Percentiles rank a stretch among this genome's conserved stretches.
Conservation (phyloP, 2,888 invertebrate genomes). For the Tachina lurida region DNA sequence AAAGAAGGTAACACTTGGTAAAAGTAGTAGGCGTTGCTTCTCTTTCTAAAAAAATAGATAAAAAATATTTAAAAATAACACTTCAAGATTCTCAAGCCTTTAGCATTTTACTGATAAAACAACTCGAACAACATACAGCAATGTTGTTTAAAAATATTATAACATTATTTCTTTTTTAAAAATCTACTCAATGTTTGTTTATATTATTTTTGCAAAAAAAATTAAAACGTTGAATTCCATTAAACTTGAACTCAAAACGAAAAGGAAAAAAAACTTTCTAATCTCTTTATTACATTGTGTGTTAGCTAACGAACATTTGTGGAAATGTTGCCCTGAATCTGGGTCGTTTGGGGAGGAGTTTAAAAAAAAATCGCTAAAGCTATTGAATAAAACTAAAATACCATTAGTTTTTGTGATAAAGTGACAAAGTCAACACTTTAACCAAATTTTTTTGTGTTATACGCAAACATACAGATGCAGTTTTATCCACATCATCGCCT, state of each 20-base stretch:
- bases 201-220: background rate
- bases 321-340: conserved; percentile 4
- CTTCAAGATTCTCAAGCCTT: no score
- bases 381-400: conserved; percentile 33
- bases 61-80: no score
- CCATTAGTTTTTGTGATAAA: conserved; percentile 54
- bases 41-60: no score
- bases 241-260: conserved; percentile 6
- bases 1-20: no score
- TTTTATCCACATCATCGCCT: conserved; percentile 16
- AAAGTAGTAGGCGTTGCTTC: no score
- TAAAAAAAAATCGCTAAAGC: background rate
- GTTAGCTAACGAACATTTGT: conserved; percentile 1
- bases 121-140: background rate
- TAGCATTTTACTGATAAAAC: background rate
- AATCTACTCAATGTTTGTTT: background rate
- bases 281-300: conserved; percentile 10
- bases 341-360: background rate
- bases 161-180: background rate
- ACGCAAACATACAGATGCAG: conserved; percentile 7
- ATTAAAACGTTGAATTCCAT: conserved; percentile 13
- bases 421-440: conserved; percentile 66
- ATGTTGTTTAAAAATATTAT: background rate
- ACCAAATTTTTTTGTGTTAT: conserved; percentile 26
- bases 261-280: background rate